A percentile compares a stretch with the other conserved stretches of the same genome.
These are phyloP conservation scores for Eulithis prunata DNA, from an alignment of 2,888 invertebrate species.

Conservation along the genomic window DNA sequence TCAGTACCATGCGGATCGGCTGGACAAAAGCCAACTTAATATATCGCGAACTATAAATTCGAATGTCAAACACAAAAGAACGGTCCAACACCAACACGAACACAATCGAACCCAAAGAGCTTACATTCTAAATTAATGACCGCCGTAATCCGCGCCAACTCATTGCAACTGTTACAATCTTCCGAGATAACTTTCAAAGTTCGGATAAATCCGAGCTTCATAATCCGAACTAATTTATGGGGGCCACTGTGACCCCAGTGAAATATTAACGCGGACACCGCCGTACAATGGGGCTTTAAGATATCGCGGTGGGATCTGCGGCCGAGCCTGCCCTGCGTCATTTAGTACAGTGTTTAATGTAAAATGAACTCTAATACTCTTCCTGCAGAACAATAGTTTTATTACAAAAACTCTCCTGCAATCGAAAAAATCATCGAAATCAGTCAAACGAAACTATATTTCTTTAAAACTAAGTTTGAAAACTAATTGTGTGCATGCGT, in stretches of 20 bases:
- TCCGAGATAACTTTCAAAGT: constrained; percentile 46
- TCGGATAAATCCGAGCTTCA: constrained; percentile 47
- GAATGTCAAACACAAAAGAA: constrained; percentile 42
- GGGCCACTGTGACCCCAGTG: constrained; percentile 53
- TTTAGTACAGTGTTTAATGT: background rate
- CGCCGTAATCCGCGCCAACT: constrained; percentile 46
- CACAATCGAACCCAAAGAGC: constrained; percentile 48
- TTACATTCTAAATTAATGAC: constrained; percentile 51
- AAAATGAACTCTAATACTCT: constrained; percentile 3
- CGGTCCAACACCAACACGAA: constrained; percentile 25
- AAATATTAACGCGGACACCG: constrained; percentile 54
- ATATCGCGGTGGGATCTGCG: constrained; percentile 51
- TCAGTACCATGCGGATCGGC: constrained; percentile 35
- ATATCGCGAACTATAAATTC: constrained; percentile 46
- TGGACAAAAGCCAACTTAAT: constrained; percentile 45
- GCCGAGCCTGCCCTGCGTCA: constrained; percentile 11
- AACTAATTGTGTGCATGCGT: background rate
- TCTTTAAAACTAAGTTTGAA: background rate
- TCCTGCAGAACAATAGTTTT: background rate
- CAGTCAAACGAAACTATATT: background rate
- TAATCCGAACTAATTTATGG: constrained; percentile 49
- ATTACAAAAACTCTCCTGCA: background rate
- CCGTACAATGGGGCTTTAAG: constrained; percentile 50
- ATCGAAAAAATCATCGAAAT: background rate
- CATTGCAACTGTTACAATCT: constrained; percentile 45